Evolutionary conservation across 1,140 invertebrate genomes (phyloP).

Genomic region (Zaprionus capensis): DNA sequence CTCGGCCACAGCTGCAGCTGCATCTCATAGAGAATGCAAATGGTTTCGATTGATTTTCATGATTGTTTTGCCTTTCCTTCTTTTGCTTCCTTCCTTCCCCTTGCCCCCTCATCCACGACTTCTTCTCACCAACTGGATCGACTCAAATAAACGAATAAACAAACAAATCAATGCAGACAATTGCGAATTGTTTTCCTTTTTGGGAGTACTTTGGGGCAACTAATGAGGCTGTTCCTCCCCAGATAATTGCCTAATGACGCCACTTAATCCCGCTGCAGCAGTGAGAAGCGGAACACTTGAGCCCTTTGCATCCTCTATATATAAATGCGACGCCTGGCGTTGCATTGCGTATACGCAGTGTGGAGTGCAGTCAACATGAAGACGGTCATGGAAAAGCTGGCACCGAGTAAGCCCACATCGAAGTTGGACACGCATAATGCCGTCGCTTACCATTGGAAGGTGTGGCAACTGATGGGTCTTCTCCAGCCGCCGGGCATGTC

Average conservation of each 20-base stretch:
- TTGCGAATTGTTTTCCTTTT: not conserved
- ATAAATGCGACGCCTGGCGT: not conserved
- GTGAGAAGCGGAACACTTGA: not conserved
- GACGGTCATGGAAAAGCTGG: not conserved
- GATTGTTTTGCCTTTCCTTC: not conserved
- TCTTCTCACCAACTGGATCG: not conserved
- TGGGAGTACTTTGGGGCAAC: not conserved
- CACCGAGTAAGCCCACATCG: not conserved
- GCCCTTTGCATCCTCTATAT: not conserved
- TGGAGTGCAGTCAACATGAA: not conserved
- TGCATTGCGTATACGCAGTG: not conserved
- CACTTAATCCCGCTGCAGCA: not conserved
- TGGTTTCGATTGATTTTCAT: not conserved
- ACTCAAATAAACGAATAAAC: not conserved
- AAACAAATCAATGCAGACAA: not conserved
- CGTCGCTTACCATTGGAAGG: conserved; percentile 61
- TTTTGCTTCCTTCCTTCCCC: not conserved
- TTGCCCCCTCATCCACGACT: not conserved
- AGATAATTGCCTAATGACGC: not conserved
- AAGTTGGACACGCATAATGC: conserved; percentile 58
- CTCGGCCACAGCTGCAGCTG: not conserved
- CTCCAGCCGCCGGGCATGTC: conserved; percentile 28
- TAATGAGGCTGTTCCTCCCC: not conserved
- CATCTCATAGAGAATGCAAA: conserved; percentile 27
- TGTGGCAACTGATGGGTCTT: conserved; percentile 67